These are phyloP conservation scores for Clarias fuscus DNA, from an alignment of 2,797 vertebrate genomes.

Conservation along the genomic window DNA sequence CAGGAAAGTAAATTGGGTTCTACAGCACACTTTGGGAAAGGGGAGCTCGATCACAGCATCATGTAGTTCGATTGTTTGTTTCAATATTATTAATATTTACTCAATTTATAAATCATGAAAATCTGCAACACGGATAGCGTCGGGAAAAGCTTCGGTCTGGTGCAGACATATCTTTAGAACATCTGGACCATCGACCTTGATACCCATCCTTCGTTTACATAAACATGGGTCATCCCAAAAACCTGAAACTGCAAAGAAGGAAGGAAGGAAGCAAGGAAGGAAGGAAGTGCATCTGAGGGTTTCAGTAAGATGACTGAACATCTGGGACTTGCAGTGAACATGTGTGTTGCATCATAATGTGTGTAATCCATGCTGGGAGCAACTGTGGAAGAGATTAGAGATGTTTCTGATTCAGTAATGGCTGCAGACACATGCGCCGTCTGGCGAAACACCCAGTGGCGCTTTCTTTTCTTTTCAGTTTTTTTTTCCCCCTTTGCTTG, in stretches of 20 bases:
- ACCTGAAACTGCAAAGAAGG: slow-evolving; percentile 17
- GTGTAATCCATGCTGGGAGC: slow-evolving; percentile 31
- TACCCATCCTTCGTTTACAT: slow-evolving; percentile 31
- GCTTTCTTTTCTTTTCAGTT: background rate
- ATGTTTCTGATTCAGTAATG: slow-evolving; percentile 11
- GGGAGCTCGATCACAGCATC: background rate
- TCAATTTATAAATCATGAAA: slow-evolving; percentile 31
- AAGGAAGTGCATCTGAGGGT: background rate
- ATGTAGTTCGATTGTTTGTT: no score
- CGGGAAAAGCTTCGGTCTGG: background rate
- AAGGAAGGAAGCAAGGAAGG: slow-evolving; percentile 1
- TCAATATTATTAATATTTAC: background rate
- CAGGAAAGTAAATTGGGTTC: slow-evolving; percentile 22
- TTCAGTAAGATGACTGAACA: background rate
- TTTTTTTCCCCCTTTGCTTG: no score
- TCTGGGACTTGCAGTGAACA: slow-evolving; percentile 11
- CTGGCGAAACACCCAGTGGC: slow-evolving; percentile 5
- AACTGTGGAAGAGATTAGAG: slow-evolving; percentile 30
- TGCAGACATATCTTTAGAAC: slow-evolving; percentile 32
- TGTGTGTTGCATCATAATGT: slow-evolving; percentile 28
- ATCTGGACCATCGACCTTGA: slow-evolving; percentile 45
- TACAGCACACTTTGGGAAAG: background rate
- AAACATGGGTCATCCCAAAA: slow-evolving; percentile 42
- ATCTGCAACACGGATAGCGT: slow-evolving; percentile 35
- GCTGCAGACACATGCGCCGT: slow-evolving; percentile 21